Conservation (phyloP, 2,113 vertebrate species). For the Amphiprion percula region DNA sequence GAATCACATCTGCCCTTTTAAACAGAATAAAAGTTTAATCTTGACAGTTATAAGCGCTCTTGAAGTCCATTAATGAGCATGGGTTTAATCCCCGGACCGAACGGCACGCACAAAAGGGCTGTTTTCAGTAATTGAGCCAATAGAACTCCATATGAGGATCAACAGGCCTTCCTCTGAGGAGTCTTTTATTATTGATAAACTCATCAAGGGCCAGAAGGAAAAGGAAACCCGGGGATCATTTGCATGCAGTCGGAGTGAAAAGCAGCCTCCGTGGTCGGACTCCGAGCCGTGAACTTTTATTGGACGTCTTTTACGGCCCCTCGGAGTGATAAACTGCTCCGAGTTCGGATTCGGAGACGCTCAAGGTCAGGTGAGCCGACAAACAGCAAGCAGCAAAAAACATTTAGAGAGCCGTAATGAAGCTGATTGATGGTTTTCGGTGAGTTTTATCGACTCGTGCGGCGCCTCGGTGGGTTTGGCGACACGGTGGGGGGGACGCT, state of each 20-base stretch:
- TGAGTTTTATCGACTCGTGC: slow-evolving; percentile 14
- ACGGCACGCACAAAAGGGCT: slow-evolving; percentile 9
- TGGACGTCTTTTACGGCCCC: slow-evolving; percentile 53
- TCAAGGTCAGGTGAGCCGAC: slow-evolving; percentile 57
- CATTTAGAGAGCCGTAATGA: background rate
- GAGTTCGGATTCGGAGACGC: slow-evolving; percentile 25
- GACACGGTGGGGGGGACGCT: background rate
- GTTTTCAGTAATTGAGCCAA: slow-evolving; percentile 32
- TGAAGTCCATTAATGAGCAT: slow-evolving; percentile 43
- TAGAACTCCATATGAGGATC: slow-evolving; percentile 30
- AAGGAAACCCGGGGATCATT: slow-evolving; percentile 21
- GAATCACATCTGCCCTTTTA: slow-evolving; percentile 11
- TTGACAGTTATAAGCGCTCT: slow-evolving; percentile 5
- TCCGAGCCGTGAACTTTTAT: slow-evolving; percentile 58
- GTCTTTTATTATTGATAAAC: slow-evolving; percentile 56
- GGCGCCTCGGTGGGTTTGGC: background rate
- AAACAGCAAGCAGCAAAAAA: slow-evolving; percentile 17
- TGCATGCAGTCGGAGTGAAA: slow-evolving; percentile 41
- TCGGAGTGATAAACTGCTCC: slow-evolving; percentile 44
- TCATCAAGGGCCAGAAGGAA: slow-evolving; percentile 21
- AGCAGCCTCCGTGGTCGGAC: slow-evolving; percentile 40
- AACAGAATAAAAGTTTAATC: slow-evolving; percentile 23
- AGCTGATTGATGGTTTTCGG: slow-evolving; percentile 24
- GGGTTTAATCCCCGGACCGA: slow-evolving; percentile 32
- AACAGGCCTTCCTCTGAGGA: slow-evolving; percentile 18